These are phyloP conservation scores for Hydrozoanthus tunicans DNA, from an alignment of 64 coral and sea anemone species.

Conservation along the genomic window DNA sequence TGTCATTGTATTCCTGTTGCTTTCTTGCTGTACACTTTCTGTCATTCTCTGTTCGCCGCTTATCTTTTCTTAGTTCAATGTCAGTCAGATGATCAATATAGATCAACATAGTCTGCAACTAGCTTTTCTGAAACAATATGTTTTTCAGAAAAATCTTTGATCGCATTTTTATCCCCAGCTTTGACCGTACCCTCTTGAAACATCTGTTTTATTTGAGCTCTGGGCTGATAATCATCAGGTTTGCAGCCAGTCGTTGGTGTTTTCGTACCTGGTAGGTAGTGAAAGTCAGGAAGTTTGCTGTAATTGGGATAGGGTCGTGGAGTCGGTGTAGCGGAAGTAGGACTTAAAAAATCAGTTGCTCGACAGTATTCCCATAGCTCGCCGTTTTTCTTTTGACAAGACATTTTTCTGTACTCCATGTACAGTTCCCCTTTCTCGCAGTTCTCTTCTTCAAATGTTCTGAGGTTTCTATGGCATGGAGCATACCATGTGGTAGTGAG, in stretches of 20 bases:
- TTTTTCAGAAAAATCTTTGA: no score
- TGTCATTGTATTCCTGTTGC: constrained; percentile 35
- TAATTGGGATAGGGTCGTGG: constrained; percentile 28
- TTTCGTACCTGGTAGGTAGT: constrained; percentile 41
- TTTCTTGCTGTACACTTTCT: constrained; percentile 31
- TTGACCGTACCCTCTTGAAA: constrained; percentile 25
- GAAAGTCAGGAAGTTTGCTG: constrained; percentile 34
- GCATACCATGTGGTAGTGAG: no score
- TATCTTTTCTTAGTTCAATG: constrained; percentile 44
- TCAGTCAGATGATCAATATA: constrained; percentile 51
- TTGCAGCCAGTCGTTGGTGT: background rate
- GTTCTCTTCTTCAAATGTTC: background rate
- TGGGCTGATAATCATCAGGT: constrained; percentile 31
- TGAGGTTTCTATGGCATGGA: no score
- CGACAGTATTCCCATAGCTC: background rate
- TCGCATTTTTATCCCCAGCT: no score
- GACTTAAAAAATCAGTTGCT: background rate
- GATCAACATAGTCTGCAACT: constrained; percentile 51
- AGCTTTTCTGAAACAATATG: constrained; percentile 19
- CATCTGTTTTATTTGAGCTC: constrained; percentile 39
- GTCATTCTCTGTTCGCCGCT: constrained; percentile 31
- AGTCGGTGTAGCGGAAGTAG: background rate
- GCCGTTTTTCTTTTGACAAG: background rate
- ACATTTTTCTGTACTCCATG: constrained; percentile 9
- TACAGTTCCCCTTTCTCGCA: constrained; percentile 3